Evolutionary conservation across 2,797 vertebrate species (phyloP).

Genomic region (Lindbergichthys nudifrons): DNA sequence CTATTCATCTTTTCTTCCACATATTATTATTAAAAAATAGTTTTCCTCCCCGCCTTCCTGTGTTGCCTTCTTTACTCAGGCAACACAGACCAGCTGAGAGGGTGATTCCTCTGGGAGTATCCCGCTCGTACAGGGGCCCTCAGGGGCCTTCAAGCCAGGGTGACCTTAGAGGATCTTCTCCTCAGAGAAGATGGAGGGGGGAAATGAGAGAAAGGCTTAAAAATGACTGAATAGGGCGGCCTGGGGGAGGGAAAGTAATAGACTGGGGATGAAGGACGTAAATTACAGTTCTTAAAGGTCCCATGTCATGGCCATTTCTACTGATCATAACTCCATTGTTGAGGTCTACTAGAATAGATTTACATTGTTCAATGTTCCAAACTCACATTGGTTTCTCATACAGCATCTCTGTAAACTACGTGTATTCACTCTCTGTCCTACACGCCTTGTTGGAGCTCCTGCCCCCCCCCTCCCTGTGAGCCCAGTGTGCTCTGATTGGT

Average conservation of each 20-base stretch:
- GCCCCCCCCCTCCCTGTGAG: too few relatives aligned
- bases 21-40: constrained; percentile 31
- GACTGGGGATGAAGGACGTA: constrained; percentile 3
- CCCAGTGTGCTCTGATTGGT: too few relatives aligned
- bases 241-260: constrained; percentile 15
- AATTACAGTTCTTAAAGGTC: constrained; percentile 31
- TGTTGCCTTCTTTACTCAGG: constrained; percentile 12
- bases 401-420: too few relatives aligned
- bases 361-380: too few relatives aligned
- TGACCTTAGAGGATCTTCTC: constrained; percentile 63
- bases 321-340: too few relatives aligned
- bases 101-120: constrained; percentile 27
- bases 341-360: too few relatives aligned
- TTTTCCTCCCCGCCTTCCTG: constrained; percentile 7
- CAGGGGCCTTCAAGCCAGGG: constrained; percentile 37
- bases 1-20: constrained; percentile 38
- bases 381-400: too few relatives aligned
- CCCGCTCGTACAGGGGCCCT: background rate
- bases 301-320: too few relatives aligned
- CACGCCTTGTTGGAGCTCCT: too few relatives aligned
- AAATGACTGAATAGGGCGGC: constrained; percentile 28
- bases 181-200: constrained; percentile 29
- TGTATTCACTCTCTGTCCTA: too few relatives aligned
- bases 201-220: constrained; percentile 50
- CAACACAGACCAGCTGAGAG: background rate